Evolutionary conservation across 2,888 invertebrate genomes (phyloP).

Genomic region (Euproctis similis): DNA sequence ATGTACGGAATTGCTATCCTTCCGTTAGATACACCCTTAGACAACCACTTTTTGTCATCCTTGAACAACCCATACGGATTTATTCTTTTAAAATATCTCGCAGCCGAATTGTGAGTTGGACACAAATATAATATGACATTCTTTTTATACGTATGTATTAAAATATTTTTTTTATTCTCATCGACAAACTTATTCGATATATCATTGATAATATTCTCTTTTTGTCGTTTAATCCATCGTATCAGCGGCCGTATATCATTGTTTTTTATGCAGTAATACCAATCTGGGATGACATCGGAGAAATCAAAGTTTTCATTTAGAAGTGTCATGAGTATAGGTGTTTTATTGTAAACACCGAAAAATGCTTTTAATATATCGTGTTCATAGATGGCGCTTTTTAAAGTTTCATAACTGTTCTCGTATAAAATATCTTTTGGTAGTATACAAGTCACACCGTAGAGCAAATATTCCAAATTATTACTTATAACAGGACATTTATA

Average conservation of each 20-base stretch:
- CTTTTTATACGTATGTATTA: slow-evolving; percentile 10
- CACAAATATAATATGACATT: slow-evolving; percentile 9
- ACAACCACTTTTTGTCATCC: slow-evolving; percentile 20
- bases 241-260: slow-evolving; percentile 5
- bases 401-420: neutral
- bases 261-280: slow-evolving; percentile 1
- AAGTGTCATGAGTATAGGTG: slow-evolving; percentile 14
- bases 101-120: slow-evolving; percentile 10
- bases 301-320: slow-evolving; percentile 4
- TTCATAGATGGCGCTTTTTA: slow-evolving; percentile 15
- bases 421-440: slow-evolving; percentile 5
- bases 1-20: slow-evolving; percentile 25
- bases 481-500: slow-evolving; percentile 29
- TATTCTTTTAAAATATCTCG: slow-evolving; percentile 15
- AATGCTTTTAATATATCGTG: slow-evolving; percentile 8
- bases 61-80: slow-evolving; percentile 9
- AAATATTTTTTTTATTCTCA: slow-evolving; percentile 6
- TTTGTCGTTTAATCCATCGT: slow-evolving; percentile 13
- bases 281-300: slow-evolving; percentile 3
- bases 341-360: slow-evolving; percentile 17
- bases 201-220: slow-evolving; percentile 3
- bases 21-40: slow-evolving; percentile 19
- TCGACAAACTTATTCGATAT: slow-evolving; percentile 2
- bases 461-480: slow-evolving; percentile 23
- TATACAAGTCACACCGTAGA: slow-evolving; percentile 22